Base-by-base conservation (phyloP, 2,888 invertebrate species). In the Metalampra italica region DNA sequence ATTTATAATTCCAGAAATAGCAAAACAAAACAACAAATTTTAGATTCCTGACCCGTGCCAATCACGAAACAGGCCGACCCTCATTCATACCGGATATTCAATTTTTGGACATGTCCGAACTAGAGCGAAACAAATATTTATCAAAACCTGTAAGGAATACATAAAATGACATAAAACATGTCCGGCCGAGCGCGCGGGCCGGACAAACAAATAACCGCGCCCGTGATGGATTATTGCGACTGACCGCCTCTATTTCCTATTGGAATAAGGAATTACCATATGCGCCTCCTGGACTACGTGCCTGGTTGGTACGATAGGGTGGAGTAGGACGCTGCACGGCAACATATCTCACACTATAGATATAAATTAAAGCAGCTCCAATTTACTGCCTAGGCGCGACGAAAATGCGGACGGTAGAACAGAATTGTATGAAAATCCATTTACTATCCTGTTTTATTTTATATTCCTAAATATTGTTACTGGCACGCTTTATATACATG, bases 251-350 rank as follows among this genome's bases (percentile, higher is more conserved):
- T 82, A 86, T 87, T 87, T 88, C 86, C 87, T 89, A 85, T 88
- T 82, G 84, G 86, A 86, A 86, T 88, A 89, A 87, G 86, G 75
- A 84, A 89, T 89, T 88, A 88, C 89, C 89, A 89, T 89, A 88
- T 88, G 89, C 79, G 89, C 65, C 84, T 78, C 78, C 70, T 78
- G 73, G 78, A 71, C 76, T 68, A 59, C 59, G 64, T 57, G 69
- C 64, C 60, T 59, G 55, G 52, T 38, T 57, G 65, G 44, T 54
- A 22, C 9, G 0, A 1, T 49, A 59, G 47, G 65, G 46, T 75
- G 78, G 87, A 84, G 59, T 45, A 0, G 57, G 75, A 59, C 44
- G 67, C n/a, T 36, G 11, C 22, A 3, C 22, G 22, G 22, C 22
- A 22, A 22, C 3, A 5, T 22, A 5, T 22, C 3, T 22, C 22